Conservation (phyloP, 2,113 vertebrate genomes). For the Sinocyclocheilus anshuiensis region DNA sequence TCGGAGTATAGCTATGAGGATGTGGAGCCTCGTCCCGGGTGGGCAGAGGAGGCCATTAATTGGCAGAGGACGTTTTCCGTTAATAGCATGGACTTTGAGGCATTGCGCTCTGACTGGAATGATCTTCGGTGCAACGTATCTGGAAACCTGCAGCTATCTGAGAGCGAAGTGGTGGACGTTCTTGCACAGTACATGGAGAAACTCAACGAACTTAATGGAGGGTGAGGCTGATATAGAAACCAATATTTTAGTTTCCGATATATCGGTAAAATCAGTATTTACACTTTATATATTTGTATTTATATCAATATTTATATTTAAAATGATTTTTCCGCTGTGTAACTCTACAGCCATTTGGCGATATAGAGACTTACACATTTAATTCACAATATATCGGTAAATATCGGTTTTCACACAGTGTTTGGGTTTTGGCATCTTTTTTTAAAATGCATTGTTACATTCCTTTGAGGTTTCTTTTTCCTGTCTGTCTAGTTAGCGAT, state of each 20-base stretch:
- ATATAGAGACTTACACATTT: no score
- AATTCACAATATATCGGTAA: not conserved
- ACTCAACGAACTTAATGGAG: conserved; percentile 87
- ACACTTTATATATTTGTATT: not conserved
- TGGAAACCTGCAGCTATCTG: conserved; percentile 92
- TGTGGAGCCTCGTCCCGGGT: conserved; percentile 78
- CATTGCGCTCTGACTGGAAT: conserved; percentile 97
- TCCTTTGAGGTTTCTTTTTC: no score
- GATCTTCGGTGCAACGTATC: conserved; percentile 97
- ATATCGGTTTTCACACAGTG: not conserved
- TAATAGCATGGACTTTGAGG: conserved; percentile 91
- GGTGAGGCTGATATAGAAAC: conserved; percentile 72
- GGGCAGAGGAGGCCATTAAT: conserved; percentile 94
- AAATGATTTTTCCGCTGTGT: no score
- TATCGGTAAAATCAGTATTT: not conserved
- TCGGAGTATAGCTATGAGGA: conserved; percentile 91
- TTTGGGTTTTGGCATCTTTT: no score
- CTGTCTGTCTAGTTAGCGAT: no score
- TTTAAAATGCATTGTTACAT: no score
- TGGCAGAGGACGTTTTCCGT: conserved; percentile 98
- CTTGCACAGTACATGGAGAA: conserved; percentile 97
- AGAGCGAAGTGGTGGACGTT: conserved; percentile 93
- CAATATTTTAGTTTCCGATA: not conserved
- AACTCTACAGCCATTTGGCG: no score
- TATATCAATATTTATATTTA: no score